These are phyloP conservation scores for Ctenopoma kingsleyae DNA, from an alignment of 2,797 vertebrate species.

Conservation along the genomic window DNA sequence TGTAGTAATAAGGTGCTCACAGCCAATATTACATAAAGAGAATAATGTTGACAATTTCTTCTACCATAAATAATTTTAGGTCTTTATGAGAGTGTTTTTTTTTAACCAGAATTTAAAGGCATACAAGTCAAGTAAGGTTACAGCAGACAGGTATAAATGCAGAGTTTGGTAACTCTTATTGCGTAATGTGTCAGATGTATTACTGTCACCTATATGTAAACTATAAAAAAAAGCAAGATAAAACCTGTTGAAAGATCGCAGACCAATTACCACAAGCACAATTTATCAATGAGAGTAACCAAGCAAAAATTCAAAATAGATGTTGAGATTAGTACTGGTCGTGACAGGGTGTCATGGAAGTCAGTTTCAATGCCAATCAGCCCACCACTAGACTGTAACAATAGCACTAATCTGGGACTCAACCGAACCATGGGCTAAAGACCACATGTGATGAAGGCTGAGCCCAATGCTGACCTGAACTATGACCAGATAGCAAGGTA, in stretches of 20 bases:
- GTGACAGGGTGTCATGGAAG: constrained; percentile 72
- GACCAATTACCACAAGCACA: constrained; percentile 16
- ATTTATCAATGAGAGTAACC: constrained; percentile 44
- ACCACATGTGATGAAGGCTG: constrained; percentile 79
- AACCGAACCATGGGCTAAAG: constrained; percentile 73
- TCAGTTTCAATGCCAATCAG: constrained; percentile 74
- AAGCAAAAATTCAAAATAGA: constrained; percentile 66
- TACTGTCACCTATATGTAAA: constrained; percentile 35
- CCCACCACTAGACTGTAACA: constrained; percentile 75
- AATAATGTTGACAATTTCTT: constrained; percentile 32
- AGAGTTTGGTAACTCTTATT: constrained; percentile 18
- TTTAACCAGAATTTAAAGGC: constrained; percentile 36
- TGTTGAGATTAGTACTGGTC: constrained; percentile 72
- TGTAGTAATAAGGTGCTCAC: constrained; percentile 38
- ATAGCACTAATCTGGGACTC: constrained; percentile 78
- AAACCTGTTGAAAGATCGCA: constrained; percentile 18
- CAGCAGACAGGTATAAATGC: constrained; percentile 30
- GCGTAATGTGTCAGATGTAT: background rate
- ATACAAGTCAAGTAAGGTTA: constrained; percentile 49
- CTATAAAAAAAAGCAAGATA: constrained; percentile 46
- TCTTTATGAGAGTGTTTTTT: constrained; percentile 36
- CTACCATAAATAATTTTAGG: constrained; percentile 56
- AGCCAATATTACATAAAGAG: constrained; percentile 35
- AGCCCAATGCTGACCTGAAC: constrained; percentile 74
- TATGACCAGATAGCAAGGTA: constrained; percentile 66